phyloP scores from a whole-genome alignment of 2,113 vertebrate genomes.

The Pterocles gutturalis region DNA sequence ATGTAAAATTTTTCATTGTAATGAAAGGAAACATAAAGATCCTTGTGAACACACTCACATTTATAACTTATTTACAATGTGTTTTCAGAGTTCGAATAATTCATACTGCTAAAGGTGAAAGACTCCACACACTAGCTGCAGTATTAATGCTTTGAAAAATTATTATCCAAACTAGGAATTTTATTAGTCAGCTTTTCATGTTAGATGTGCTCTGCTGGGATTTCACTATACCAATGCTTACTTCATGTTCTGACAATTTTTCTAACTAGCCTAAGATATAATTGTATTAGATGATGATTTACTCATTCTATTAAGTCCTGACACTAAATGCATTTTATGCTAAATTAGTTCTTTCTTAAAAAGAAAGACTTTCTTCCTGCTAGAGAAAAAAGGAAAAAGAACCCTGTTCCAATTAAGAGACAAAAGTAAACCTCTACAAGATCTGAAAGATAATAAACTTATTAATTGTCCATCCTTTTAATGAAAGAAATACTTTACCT shows the following conservation, averaged over 20 bases:
- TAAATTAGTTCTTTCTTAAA: conserved; percentile 27
- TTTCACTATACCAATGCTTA: not conserved
- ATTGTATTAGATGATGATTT: conserved; percentile 43
- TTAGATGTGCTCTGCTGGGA: conserved; percentile 3
- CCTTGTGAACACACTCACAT: conserved; percentile 6
- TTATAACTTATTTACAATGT: conserved; percentile 22
- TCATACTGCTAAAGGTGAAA: conserved; percentile 30
- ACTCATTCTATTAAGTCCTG: conserved; percentile 52
- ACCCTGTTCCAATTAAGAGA: not conserved
- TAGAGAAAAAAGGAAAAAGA: not conserved
- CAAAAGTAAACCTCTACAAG: not conserved
- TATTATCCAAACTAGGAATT: conserved; percentile 35
- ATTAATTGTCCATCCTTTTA: not conserved
- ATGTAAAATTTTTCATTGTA: conserved; percentile 28
- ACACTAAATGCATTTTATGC: conserved; percentile 49
- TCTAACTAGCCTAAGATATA: conserved; percentile 41
- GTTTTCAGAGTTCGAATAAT: conserved; percentile 37
- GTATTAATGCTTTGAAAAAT: conserved; percentile 34
- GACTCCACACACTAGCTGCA: not conserved
- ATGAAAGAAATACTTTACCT: not conserved
- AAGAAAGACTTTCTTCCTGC: not conserved
- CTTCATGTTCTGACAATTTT: conserved; percentile 32
- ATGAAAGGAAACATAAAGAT: conserved; percentile 50
- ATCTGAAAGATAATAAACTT: not conserved
- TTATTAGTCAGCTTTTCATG: conserved; percentile 36